Conservation (phyloP, 2,888 invertebrate genomes). For the Rhamnusium bicolor region DNA sequence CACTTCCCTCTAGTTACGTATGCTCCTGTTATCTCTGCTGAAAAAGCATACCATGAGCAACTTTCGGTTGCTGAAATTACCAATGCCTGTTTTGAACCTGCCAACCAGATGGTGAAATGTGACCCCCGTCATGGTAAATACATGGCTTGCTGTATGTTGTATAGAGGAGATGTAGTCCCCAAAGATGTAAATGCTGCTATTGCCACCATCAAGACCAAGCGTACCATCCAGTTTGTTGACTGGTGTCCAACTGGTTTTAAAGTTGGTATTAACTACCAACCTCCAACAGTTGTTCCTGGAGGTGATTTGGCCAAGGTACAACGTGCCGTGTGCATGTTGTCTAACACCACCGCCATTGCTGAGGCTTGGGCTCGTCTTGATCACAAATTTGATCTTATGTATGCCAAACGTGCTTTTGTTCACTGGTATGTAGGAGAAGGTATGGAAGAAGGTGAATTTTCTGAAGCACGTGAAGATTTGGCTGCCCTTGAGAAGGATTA, state of each 20-base stretch:
- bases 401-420: constrained; percentile 95
- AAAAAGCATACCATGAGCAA: constrained; percentile 96
- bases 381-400: constrained; percentile 97
- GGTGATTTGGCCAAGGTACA: constrained; percentile 96
- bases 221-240: constrained; percentile 93
- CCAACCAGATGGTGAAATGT: constrained; percentile 96
- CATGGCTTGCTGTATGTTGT: constrained; percentile 97
- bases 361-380: constrained; percentile 98
- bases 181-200: constrained; percentile 97
- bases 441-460: constrained; percentile 91
- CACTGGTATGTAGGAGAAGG: constrained; percentile 95
- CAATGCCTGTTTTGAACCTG: constrained; percentile 96
- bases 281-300: constrained; percentile 95
- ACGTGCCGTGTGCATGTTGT: constrained; percentile 98
- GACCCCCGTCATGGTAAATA: constrained; percentile 94
- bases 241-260: constrained; percentile 91
- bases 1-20: constrained; percentile 96
- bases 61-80: constrained; percentile 94
- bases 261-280: constrained; percentile 94
- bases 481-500: constrained; percentile 89
- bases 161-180: constrained; percentile 82
- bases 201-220: constrained; percentile 95
- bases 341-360: constrained; percentile 96
- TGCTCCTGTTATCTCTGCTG: constrained; percentile 93
- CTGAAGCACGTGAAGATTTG: constrained; percentile 89